Percentiles rank a stretch among this genome's conserved stretches.
Evolutionary conservation across 2,113 vertebrate species (phyloP).

Genomic region (Rhinichthys klamathensis): DNA sequence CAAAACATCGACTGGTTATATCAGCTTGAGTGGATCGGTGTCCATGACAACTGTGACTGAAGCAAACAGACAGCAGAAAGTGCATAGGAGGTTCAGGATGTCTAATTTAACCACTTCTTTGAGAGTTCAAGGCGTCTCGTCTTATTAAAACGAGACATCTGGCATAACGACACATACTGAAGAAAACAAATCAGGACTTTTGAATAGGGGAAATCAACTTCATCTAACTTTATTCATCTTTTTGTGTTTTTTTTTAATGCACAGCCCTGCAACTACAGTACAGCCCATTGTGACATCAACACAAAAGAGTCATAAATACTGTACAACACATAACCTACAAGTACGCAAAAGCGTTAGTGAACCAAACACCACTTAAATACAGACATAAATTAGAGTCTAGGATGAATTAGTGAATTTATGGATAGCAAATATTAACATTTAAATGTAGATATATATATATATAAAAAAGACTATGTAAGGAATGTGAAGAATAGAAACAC

Average conservation of each 20-base stretch:
- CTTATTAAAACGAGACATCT: background rate
- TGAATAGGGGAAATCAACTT: background rate
- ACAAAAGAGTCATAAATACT: constrained; percentile 14
- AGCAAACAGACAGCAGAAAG: background rate
- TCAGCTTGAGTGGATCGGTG: background rate
- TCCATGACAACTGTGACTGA: constrained; percentile 14
- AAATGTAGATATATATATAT: background rate
- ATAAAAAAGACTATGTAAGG: constrained; percentile 16
- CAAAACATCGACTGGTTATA: background rate
- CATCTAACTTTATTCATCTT: background rate
- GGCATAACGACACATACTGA: background rate
- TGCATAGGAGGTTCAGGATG: background rate
- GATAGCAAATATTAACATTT: constrained; percentile 33
- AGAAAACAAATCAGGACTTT: background rate
- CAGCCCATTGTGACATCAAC: background rate
- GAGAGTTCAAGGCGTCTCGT: background rate
- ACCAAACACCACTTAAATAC: constrained; percentile 43
- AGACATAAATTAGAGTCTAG: constrained; percentile 41
- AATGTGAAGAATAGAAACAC: constrained; percentile 43
- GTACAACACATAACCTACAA: background rate
- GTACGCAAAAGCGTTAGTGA: constrained; percentile 56
- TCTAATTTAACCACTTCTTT: background rate
- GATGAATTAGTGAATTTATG: background rate
- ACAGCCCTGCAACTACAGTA: constrained; percentile 32
- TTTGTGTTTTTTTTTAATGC: background rate